Evolutionary conservation across 2,113 vertebrate species (phyloP), one percentile per base, ranked within the genome.

Genomic region (Garra rufa): DNA sequence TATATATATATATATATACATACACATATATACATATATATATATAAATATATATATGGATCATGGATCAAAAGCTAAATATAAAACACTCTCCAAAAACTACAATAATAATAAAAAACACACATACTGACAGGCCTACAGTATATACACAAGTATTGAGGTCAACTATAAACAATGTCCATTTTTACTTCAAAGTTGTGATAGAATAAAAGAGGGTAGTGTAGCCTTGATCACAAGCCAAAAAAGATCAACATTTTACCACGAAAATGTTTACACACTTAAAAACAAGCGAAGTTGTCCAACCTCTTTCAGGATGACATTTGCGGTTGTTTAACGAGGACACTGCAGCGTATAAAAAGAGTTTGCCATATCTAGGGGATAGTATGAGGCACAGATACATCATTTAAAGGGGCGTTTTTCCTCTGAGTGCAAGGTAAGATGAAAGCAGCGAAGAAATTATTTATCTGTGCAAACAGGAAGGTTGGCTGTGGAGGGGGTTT

Each of bases 401-500:
- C 13, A 50, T 75, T 50, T 75, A 28, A 50, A 75, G 46, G 9
- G 70, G 11, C 13, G 34, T 69, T 69, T n/a, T 41, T 41, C 65
- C 1, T 46, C 41, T 0, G 41, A 24, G 13, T 46, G n/a, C n/a
- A 73, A 73, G 70, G 70, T 73, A 73, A 73, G 38, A 73, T 73
- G 70, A 73, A 73, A 73, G 69, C 69, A 73, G n/a, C 43, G 11
- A 11, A 73, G 41, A 73, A 43, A 24, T 73, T n/a, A 43, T 46
- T 26, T 44, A 46, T 46, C 38, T 46, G 69, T 41, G 10, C 19
- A 44, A 44, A 44, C 38, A 71, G 11, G 5, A 24, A 71, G 34
- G 41, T 69, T 69, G 30, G 17, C 65, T 69, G 65, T 41, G 65
- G 30, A 69, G 28, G 15, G 63, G 30, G 30, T 69, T 69, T 69